Conservation (phyloP, 2,797 vertebrate genomes). For the Zalophus californianus region DNA sequence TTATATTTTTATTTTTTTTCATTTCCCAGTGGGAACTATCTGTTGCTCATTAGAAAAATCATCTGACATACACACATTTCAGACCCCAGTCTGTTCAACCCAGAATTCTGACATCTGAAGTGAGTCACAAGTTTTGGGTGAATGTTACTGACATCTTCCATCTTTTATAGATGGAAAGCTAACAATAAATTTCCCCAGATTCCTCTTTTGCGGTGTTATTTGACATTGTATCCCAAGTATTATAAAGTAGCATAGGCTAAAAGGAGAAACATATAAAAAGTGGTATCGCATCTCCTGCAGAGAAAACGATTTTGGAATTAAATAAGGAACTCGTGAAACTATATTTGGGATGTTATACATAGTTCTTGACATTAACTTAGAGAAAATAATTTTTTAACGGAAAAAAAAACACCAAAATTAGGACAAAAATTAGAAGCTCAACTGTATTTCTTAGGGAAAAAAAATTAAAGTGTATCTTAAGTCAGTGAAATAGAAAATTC, state of each 20-base stretch:
- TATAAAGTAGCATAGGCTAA: constrained; percentile 76
- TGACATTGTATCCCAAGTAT: constrained; percentile 68
- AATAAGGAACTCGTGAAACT: constrained; percentile 78
- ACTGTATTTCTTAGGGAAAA: constrained; percentile 64
- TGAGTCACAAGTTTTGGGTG: constrained; percentile 68
- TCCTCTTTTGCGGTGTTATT: constrained; percentile 56
- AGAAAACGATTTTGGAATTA: constrained; percentile 75
- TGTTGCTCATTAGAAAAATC: constrained; percentile 74
- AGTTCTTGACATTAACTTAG: constrained; percentile 78
- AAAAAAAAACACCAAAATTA: constrained; percentile 67
- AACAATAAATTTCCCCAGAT: constrained; percentile 64
- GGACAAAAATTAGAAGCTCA: constrained; percentile 74
- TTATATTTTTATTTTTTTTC: constrained; percentile 76
- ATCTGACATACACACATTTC: constrained; percentile 78
- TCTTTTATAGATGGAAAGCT: constrained; percentile 70
- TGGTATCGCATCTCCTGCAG: constrained; percentile 74
- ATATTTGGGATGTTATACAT: constrained; percentile 81
- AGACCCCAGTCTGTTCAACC: constrained; percentile 71
- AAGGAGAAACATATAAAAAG: constrained; percentile 72
- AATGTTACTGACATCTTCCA: constrained; percentile 68
- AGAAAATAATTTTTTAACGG: constrained; percentile 73
- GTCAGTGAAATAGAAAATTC: constrained; percentile 69
- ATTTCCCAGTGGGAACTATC: not conserved
- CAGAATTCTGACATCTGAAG: constrained; percentile 80
- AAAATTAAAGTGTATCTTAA: constrained; percentile 53